A percentile compares a stretch with the other conserved stretches of the same genome.
phyloP scores from a whole-genome alignment of 2,888 invertebrate species.

The Caenorhabditis imperialis region DNA sequence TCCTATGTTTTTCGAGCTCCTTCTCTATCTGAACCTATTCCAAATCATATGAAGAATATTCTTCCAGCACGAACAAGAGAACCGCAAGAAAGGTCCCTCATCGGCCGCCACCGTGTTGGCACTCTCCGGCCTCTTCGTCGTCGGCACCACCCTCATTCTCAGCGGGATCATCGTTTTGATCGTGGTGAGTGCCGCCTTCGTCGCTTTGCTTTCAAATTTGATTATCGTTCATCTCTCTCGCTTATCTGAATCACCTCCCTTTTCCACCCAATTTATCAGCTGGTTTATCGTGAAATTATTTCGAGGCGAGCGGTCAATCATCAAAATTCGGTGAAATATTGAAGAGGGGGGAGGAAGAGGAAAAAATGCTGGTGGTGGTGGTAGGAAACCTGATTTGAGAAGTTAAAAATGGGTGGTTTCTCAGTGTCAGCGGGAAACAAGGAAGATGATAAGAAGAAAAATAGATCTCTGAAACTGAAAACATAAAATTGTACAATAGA shows the following conservation, averaged over 20 bases:
- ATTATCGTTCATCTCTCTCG: conserved; percentile 35
- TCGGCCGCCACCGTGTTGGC: conserved; percentile 75
- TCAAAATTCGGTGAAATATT: conserved; percentile 16
- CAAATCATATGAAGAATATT: no score
- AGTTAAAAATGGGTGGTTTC: no score
- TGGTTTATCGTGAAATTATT: conserved; percentile 27
- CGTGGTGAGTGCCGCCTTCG: conserved; percentile 64
- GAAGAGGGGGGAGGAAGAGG: no score
- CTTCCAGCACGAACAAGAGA: conserved; percentile 65
- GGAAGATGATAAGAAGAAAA: no score
- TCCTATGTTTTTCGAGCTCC: no score
- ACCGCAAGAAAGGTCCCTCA: conserved; percentile 74
- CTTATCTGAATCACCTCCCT: not conserved
- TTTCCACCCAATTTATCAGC: conserved; percentile 18
- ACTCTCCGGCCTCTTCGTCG: conserved; percentile 75
- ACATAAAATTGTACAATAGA: no score
- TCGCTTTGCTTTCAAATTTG: conserved; percentile 37
- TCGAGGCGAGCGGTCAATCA: conserved; percentile 27
- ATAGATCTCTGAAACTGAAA: no score
- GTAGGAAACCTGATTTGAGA: no score
- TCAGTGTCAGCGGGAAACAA: no score
- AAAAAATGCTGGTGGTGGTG: no score
- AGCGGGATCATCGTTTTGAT: conserved; percentile 75
- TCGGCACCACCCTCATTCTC: conserved; percentile 72
- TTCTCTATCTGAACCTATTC: no score